Base-by-base conservation (phyloP, 2,113 vertebrate genomes). In the Sapajus apella region DNA sequence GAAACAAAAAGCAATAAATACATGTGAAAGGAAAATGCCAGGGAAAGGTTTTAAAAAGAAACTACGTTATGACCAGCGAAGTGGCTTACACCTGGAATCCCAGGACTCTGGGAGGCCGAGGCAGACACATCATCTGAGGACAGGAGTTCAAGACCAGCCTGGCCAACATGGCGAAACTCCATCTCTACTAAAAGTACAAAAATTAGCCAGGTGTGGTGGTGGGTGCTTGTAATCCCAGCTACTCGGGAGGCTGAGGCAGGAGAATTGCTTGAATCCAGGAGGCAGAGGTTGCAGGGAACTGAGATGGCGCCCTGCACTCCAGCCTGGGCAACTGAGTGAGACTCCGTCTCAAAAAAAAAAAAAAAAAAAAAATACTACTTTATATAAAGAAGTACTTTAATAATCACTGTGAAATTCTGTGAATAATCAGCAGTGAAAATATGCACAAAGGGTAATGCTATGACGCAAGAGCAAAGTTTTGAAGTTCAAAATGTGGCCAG, bases 1-100 rank as follows among this genome's bases (percentile, higher is more conserved):
- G 20, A 96, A 90, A 89, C 40, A 97, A 91, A 95, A 95, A 85
- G 21, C 77, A 94, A 86, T 47, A 68, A 81, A 66, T 4, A 61
- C 47, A 30, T 70, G 23, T 50, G 55, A 87, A 76, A 97, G 43
- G 43, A 16, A 85, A 89, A 85, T 72, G 4, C 80, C 68, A 58
- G 9, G 8, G 64, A 86, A 88, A 66, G 47, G 50, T 70, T 4
- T 94, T 55, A 81, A 79, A 97, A 91, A 77, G 40, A 86, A 90
- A 61, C 40, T 56, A 80, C 5, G 45, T 79, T 75, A 87, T 14
- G 64, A 16, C 68, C 35, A 17, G 68, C 17, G 0, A 17, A 35
- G 68, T 70, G 68, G 68, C 68, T 70, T 35, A 70, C 25, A 17
- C 32, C 32, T 68, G 32, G 35, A 68, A 35, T 68, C 32, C 64